Evolutionary conservation across 2,113 vertebrate species (phyloP).

Genomic region (Jaculus jaculus): DNA sequence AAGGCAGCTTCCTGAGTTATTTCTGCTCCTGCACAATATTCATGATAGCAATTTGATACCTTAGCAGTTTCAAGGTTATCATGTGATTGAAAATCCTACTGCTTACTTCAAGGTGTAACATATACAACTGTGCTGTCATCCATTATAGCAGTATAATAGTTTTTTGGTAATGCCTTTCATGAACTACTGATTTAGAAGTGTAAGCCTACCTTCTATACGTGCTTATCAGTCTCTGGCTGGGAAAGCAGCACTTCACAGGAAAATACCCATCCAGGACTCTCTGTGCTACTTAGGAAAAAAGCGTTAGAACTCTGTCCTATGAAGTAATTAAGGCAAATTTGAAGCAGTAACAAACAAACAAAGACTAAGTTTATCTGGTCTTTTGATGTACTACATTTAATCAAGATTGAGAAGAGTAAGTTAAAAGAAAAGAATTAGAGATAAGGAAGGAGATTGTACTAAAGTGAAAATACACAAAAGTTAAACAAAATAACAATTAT

Average conservation of each 20-base stretch:
- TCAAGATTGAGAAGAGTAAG: slow-evolving; percentile 51
- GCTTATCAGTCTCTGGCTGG: slow-evolving; percentile 81
- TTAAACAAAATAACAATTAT: slow-evolving; percentile 54
- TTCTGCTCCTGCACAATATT: slow-evolving; percentile 88
- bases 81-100: slow-evolving; percentile 89
- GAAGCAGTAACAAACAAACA: slow-evolving; percentile 71
- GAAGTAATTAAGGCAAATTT: slow-evolving; percentile 50
- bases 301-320: slow-evolving; percentile 52
- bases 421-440: slow-evolving; percentile 22
- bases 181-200: slow-evolving; percentile 87
- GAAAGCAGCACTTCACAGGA: slow-evolving; percentile 43
- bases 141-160: slow-evolving; percentile 86
- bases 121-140: slow-evolving; percentile 86
- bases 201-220: slow-evolving; percentile 83
- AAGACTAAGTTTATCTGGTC: slow-evolving; percentile 22
- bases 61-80: slow-evolving; percentile 91
- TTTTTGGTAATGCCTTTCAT: slow-evolving; percentile 88
- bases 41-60: slow-evolving; percentile 91
- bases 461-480: slow-evolving; percentile 51
- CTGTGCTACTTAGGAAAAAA: slow-evolving; percentile 50
- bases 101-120: slow-evolving; percentile 90
- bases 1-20: slow-evolving; percentile 87
- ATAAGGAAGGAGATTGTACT: background rate
- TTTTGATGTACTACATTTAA: background rate
- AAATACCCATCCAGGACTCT: slow-evolving; percentile 35